Base-by-base conservation (phyloP, 2,113 vertebrate genomes). In the Nyctibius bracteatus region DNA sequence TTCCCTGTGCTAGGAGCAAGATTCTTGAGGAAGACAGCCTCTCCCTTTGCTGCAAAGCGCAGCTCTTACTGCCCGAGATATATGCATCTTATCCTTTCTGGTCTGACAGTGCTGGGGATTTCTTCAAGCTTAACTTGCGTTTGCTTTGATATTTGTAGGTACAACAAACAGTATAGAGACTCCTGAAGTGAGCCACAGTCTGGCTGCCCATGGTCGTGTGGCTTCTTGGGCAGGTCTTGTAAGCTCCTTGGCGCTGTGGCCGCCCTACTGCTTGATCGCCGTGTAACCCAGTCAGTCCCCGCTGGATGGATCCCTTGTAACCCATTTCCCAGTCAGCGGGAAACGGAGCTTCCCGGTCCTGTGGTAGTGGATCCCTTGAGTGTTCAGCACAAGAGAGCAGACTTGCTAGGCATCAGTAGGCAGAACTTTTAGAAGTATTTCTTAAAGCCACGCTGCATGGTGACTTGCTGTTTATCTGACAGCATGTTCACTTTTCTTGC, bases 31-130 rank as follows among this genome's bases (percentile, higher is more conserved):
- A 94, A 89, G 92, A 35, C 65, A 62, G 84, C 87, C 81, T 93
- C 84, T 93, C 90, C 95, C 72, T 94, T 84, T 71, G 86, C 91
- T 73, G 73, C 92, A 78, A 65, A 92, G 87, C 55, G 71, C 68
- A 30, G 77, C 55, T 75, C 52, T 83, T 73, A 12, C 55, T 11
- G 31, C 43, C 78, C 43, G n/a, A 18, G 51, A 58, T 55, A 41
- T 20, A 44, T 3, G 7, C 49, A 9, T 55, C 74, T 70, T 54
- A 41, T 12, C n/a, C 17, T 91, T 16, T 44, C 59, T 62, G 81
- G 55, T 46, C 61, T 66, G 58, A 52, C 22, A 17, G 49, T 49
- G 65, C 47, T 43, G n/a, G 87, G 91, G 90, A 19, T 37, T 25
- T 59, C 49, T 54, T 74, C 47, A 77, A 74, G 46, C 81, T 84